Percentiles rank a stretch among this genome's conserved stretches.
These are phyloP conservation scores for Menura novaehollandiae DNA, from an alignment of 2,113 vertebrate species.

Conservation along the genomic window DNA sequence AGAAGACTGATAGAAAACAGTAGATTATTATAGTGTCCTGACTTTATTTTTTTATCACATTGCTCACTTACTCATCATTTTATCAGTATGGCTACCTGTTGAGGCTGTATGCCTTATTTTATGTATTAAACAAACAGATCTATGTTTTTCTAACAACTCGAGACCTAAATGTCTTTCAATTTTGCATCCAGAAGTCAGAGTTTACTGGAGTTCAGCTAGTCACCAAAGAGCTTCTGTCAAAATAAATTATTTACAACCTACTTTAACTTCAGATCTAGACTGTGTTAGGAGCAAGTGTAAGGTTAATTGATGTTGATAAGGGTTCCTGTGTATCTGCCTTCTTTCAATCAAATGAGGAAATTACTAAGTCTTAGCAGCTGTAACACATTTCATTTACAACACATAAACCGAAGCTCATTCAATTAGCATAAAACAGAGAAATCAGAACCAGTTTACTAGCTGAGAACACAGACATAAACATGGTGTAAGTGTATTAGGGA, in stretches of 20 bases:
- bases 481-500: background rate
- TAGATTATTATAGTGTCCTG: background rate
- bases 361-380: background rate
- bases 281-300: background rate
- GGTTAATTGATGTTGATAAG: background rate
- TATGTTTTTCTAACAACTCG: background rate
- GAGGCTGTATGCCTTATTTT: background rate
- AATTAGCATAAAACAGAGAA: background rate
- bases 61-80: background rate
- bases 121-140: background rate
- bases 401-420: background rate
- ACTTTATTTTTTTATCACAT: background rate
- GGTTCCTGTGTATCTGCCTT: background rate
- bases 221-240: background rate
- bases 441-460: background rate
- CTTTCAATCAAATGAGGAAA: background rate
- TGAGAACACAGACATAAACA: background rate
- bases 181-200: background rate
- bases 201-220: background rate
- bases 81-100: background rate
- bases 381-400: background rate
- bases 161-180: background rate
- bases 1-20: background rate
- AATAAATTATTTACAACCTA: background rate
- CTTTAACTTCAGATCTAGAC: background rate